Evolutionary conservation across 2,888 invertebrate species (phyloP), one percentile per base, ranked within the genome.

Genomic region (Alitta virens): DNA sequence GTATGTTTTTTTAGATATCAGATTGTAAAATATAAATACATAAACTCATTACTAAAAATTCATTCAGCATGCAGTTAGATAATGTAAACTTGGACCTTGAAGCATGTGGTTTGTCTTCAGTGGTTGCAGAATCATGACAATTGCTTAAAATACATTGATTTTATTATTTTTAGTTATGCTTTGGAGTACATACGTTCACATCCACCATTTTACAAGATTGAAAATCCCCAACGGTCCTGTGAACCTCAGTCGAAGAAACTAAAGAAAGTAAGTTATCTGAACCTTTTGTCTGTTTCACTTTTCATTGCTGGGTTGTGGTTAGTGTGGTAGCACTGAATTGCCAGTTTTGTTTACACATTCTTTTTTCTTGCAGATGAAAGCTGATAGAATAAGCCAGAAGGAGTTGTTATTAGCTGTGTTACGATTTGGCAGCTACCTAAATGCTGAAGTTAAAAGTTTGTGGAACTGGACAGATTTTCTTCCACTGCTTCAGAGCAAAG

Each of bases 361-460:
- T n/a, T n/a, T n/a, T n/a, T 21, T 26, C 7, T 42, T 23, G 21
- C 57, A 60, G 60, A 54, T 33, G 21, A 53, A 33, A 33, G 25
- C 25, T 27, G 46, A 24, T 2, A 25, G 16, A 16, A 38, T 55
- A 18, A 56, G 23, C 21, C 12, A 43, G 14, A 38, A 66, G 42
- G 68, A 72, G 27, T 60, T 72, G 56, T 58, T 71, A 38, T 61
- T 64, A 27, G 74, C 75, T 24, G 69, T 73, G 52, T 74, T 71
- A 68, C 63, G 67, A 51, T 70, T 72, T 56, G 61, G 72, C 2
- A 51, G 55, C 54, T 63, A 69, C 60, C 60, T 73, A 21, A 68
- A 69, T 25, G 64, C 71, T 14, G 63, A 62, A 5, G 63, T 70
- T 0, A 63, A 62, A 40, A 60, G 65, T 26, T 40, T 62, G 16